Conservation (phyloP, 1,140 invertebrate genomes). For the Caenorhabditis inopinata region DNA sequence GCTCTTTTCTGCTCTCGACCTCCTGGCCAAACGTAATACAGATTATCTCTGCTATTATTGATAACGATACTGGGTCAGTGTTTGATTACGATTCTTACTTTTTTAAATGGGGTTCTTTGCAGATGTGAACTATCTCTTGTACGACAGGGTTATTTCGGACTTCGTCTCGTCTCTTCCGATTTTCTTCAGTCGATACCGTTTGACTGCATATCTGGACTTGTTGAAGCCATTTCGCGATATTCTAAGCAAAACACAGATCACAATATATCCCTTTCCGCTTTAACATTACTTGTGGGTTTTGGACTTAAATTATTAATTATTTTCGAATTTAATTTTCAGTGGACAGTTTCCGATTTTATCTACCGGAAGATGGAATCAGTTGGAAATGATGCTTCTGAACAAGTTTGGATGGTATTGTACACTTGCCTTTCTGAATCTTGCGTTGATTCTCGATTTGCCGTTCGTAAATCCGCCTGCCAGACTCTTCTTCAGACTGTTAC, state of each 20-base stretch:
- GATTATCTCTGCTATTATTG: slow-evolving; percentile 88
- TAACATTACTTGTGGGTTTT: slow-evolving; percentile 84
- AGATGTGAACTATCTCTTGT: slow-evolving; percentile 79
- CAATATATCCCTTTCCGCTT: slow-evolving; percentile 95
- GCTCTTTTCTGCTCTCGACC: slow-evolving; percentile 80
- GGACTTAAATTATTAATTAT: not conserved
- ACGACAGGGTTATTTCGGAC: slow-evolving; percentile 88
- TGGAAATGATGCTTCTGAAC: slow-evolving; percentile 42
- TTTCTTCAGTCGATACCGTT: slow-evolving; percentile 70
- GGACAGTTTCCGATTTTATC: slow-evolving; percentile 65
- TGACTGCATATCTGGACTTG: slow-evolving; percentile 82
- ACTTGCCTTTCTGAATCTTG: slow-evolving; percentile 78
- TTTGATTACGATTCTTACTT: not conserved
- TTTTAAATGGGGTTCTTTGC: slow-evolving; percentile 22
- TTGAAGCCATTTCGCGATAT: slow-evolving; percentile 92
- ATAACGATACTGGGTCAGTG: slow-evolving; percentile 46
- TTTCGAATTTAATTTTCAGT: slow-evolving; percentile 51
- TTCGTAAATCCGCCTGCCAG: slow-evolving; percentile 95
- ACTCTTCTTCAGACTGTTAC: slow-evolving; percentile 95
- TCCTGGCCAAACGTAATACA: slow-evolving; percentile 91
- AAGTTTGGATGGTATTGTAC: slow-evolving; percentile 65
- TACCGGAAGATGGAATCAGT: slow-evolving; percentile 44
- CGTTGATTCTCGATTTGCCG: slow-evolving; percentile 88
- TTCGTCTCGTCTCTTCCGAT: slow-evolving; percentile 94
- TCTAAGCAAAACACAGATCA: slow-evolving; percentile 92